phyloP scores from a whole-genome alignment of 2,888 invertebrate genomes.

The Acheta domesticus region DNA sequence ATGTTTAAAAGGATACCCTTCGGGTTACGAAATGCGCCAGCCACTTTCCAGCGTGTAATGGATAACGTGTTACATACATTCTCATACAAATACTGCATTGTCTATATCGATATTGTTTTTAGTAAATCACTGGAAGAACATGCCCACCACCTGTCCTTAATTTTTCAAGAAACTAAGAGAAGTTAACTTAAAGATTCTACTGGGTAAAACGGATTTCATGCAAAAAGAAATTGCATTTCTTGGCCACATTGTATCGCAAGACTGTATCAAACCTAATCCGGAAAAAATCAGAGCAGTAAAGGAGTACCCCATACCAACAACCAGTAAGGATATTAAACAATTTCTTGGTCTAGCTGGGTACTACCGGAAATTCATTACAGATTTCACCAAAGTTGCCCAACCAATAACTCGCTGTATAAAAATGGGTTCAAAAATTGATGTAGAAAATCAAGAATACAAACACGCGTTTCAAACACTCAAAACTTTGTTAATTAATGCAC shows the following conservation, averaged over 20 bases:
- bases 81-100: constrained; percentile 37
- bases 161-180: not conserved
- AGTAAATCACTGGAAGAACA: constrained; percentile 20
- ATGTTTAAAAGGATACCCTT: no score
- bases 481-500: not conserved
- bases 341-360: no score
- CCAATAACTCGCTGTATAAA: not conserved
- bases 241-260: no score
- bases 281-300: not conserved
- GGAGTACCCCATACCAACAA: no score
- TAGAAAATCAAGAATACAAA: not conserved
- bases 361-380: no score
- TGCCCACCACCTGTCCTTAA: not conserved
- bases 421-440: not conserved
- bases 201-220: not conserved
- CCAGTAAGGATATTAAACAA: no score
- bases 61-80: constrained; percentile 42
- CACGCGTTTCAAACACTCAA: not conserved
- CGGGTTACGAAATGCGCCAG: no score
- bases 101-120: constrained; percentile 32
- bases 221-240: not conserved
- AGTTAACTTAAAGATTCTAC: not conserved
- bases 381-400: no score
- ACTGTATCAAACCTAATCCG: no score
- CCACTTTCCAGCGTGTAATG: constrained; percentile 40